Evolutionary conservation across 2,113 vertebrate genomes (phyloP), one percentile per base, ranked within the genome.

Genomic region (Prolemur simus): DNA sequence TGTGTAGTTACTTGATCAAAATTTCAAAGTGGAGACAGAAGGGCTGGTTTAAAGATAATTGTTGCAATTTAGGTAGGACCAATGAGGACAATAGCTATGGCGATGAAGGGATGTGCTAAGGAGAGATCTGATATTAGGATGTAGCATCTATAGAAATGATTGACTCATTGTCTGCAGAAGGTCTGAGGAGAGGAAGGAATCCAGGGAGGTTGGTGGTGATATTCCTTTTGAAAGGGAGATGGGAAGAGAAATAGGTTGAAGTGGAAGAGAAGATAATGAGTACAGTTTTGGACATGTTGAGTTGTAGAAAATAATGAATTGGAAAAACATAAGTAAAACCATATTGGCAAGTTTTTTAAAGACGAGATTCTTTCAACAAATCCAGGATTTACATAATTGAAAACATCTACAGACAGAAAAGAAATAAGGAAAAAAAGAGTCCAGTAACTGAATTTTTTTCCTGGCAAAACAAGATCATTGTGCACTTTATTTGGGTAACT

Each of bases 281-380:
- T 58, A 66, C 34, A 32, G 74, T 52, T 96, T 86, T 56, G 73
- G 63, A 49, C 49, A 71, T 63, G 32, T 34, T 64, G 92, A 76
- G 8, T 81, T 69, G 56, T 60, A 77, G 83, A 73, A 84, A 91
- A 93, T 34, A 83, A 63, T 54, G 34, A 87, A 18, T 45, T 91
- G 47, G 80, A 78, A 86, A 97, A 91, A 69, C 8, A 23, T 60
- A 77, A 91, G n/a, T 87, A 42, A 91, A 92, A 47, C 27, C 37
- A 85, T 49, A 64, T 29, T 56, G 21, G 68, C 69, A 83, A 78
- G 17, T 49, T 77, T 71, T 52, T 47, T 11, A 2, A 23, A 89
- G n/a, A n/a, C 13, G 23, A 86, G 52, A 78, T 82, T 87, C n/a
- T 95, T 95, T 89, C 4, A 54, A 58, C 39, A 86, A 39, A 89